Conservation (phyloP, 2,888 invertebrate genomes). For the Thecophora atra region DNA sequence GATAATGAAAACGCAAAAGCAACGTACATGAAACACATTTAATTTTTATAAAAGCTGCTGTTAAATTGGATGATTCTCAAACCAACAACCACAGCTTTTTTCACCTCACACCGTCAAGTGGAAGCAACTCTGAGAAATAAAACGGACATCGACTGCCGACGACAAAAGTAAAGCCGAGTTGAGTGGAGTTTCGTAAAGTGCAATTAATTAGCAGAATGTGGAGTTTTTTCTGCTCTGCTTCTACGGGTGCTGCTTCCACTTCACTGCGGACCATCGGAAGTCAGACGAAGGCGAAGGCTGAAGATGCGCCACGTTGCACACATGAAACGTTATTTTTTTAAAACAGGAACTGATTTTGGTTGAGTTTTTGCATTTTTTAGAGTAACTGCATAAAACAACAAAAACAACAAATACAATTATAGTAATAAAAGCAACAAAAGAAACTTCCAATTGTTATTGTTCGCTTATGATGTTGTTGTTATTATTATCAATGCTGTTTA, state of each 20-base stretch:
- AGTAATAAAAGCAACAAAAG: neutral
- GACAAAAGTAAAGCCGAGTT: conserved; percentile 7
- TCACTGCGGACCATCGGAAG: no score
- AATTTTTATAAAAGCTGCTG: conserved; percentile 29
- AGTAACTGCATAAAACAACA: neutral
- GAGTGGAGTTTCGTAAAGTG: conserved; percentile 26
- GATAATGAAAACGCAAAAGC: no score
- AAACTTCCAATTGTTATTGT: no score
- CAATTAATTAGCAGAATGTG: conserved; percentile 50
- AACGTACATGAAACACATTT: neutral
- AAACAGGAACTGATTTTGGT: neutral
- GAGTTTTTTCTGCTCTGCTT: neutral
- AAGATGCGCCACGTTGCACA: neutral
- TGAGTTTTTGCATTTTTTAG: neutral
- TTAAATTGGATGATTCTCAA: no score
- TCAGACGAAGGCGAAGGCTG: neutral
- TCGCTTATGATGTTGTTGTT: neutral
- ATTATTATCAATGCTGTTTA: neutral
- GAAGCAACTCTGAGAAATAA: conserved; percentile 19
- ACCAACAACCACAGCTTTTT: neutral
- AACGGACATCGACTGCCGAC: conserved; percentile 1
- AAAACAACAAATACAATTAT: neutral
- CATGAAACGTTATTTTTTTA: no score
- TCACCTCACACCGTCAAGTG: conserved; percentile 23
- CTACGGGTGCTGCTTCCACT: neutral